A percentile compares a stretch with the other conserved stretches of the same genome.
Conservation (phyloP, 2,888 invertebrate genomes). For the Drosophila paramelanica region DNA sequence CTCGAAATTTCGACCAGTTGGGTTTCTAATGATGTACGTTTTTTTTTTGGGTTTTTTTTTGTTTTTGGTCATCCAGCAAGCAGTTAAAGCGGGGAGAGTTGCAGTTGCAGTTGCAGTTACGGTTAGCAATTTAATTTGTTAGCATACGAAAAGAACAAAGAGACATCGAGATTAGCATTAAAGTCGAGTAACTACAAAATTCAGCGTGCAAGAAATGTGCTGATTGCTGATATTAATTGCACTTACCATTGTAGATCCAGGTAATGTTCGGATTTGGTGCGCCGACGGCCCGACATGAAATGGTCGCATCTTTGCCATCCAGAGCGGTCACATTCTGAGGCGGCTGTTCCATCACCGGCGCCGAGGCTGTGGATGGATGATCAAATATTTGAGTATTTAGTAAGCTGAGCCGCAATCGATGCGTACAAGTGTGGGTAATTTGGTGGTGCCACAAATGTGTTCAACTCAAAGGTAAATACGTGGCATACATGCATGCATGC, state of each 20-base stretch:
- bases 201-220: not conserved
- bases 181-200: conserved; percentile 1
- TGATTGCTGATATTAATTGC: no score
- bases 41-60: not conserved
- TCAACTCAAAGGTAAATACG: conserved; percentile 28
- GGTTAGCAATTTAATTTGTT: conserved; percentile 58
- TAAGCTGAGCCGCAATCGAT: conserved; percentile 6
- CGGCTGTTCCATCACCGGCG: conserved; percentile 93
- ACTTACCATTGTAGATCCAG: conserved; percentile 96
- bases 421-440: conserved; percentile 21
- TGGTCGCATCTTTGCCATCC: conserved; percentile 96
- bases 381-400: conserved; percentile 17
- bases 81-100: conserved; percentile 29
- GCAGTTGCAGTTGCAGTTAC: conserved; percentile 23
- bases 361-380: conserved; percentile 88
- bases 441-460: conserved; percentile 15
- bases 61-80: conserved; percentile 36
- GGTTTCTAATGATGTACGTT: conserved; percentile 85
- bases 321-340: conserved; percentile 95
- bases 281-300: conserved; percentile 94
- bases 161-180: conserved; percentile 43
- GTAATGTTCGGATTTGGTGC: conserved; percentile 96
- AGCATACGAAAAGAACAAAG: conserved; percentile 44
- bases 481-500: conserved; percentile 5
- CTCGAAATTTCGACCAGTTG: conserved; percentile 89